These are phyloP conservation scores for Drosophila subsilvestris DNA, from an alignment of 2,888 invertebrate species.

Conservation along the genomic window DNA sequence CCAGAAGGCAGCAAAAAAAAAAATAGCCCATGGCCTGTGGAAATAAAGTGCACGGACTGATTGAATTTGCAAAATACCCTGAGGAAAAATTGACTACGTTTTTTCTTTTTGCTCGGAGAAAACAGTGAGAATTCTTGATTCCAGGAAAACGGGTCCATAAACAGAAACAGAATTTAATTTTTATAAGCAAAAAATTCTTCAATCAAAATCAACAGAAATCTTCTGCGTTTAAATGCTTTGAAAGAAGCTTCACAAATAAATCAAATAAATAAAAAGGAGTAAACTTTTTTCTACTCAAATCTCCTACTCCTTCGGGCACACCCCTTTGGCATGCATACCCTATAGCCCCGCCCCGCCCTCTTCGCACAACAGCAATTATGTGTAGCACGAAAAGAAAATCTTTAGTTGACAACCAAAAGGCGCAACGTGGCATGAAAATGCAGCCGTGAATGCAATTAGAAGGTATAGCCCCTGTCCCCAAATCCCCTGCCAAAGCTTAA, in stretches of 20 bases:
- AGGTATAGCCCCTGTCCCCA: neutral
- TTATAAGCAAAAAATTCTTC: too few species aligned
- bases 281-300: neutral
- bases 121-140: neutral
- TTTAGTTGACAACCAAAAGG: constrained; percentile 58
- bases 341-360: neutral
- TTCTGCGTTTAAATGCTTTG: too few species aligned
- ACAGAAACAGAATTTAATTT: too few species aligned
- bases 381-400: constrained; percentile 16
- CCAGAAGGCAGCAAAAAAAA: neutral
- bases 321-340: constrained; percentile 4
- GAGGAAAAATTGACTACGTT: constrained; percentile 10
- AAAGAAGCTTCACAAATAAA: too few species aligned
- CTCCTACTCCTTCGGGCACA: neutral
- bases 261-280: neutral
- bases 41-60: constrained; percentile 30
- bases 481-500: constrained; percentile 2
- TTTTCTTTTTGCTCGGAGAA: neutral
- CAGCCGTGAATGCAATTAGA: constrained; percentile 64
- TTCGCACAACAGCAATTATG: constrained; percentile 15
- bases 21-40: neutral
- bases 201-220: too few species aligned
- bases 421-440: constrained; percentile 55
- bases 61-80: constrained; percentile 35
- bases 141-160: too few species aligned